Conservation (phyloP, 2,797 vertebrate genomes). For the Peromyscus attwateri region DNA sequence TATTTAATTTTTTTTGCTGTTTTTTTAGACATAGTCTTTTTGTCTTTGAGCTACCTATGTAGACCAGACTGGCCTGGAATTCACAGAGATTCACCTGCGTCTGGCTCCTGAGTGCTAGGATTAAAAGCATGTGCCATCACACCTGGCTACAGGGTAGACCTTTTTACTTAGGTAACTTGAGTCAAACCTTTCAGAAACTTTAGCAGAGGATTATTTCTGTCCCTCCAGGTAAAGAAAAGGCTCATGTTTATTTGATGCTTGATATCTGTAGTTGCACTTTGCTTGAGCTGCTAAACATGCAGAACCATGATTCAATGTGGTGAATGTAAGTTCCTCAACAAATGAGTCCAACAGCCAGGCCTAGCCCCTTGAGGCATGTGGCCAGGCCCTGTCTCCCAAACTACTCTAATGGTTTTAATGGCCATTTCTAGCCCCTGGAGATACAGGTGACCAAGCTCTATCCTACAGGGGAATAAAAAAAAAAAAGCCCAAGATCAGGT, state of each 20-base stretch:
- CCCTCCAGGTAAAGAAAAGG: conserved; percentile 9
- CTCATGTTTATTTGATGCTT: neutral
- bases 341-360: neutral
- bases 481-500: neutral
- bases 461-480: neutral
- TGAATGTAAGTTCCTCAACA: neutral
- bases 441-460: neutral
- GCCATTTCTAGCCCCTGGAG: neutral
- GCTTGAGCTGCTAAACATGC: neutral
- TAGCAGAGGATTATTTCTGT: neutral
- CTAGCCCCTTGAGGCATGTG: neutral
- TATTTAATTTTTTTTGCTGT: neutral
- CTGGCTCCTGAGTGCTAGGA: neutral
- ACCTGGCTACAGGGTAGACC: neutral
- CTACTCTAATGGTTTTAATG: neutral
- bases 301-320: neutral
- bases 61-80: neutral
- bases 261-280: neutral
- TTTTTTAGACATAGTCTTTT: neutral
- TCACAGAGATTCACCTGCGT: neutral
- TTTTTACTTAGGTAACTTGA: neutral
- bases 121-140: neutral
- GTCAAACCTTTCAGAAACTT: conserved; percentile 21
- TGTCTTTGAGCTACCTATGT: neutral
- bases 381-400: neutral